These are phyloP conservation scores for Calonectris borealis DNA, from an alignment of 2,113 vertebrate species.

Conservation along the genomic window DNA sequence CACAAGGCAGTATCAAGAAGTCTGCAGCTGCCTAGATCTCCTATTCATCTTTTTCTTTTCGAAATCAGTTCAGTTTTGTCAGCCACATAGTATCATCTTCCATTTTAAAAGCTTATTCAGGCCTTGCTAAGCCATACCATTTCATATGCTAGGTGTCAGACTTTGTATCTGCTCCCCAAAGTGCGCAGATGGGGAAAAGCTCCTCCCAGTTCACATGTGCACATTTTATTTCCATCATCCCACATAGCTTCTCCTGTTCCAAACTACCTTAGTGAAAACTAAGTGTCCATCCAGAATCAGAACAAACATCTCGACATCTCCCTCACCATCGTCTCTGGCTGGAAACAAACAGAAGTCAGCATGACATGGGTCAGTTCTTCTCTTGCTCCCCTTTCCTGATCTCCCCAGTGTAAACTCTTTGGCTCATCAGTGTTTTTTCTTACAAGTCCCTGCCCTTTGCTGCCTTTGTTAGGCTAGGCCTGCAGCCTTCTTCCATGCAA, in stretches of 20 bases:
- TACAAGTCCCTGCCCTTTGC: background rate
- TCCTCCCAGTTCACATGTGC: background rate
- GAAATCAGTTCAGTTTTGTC: background rate
- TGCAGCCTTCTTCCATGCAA: background rate
- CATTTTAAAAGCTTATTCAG: background rate
- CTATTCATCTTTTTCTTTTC: background rate
- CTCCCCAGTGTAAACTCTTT: background rate
- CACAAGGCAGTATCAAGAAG: background rate
- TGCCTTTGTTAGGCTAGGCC: background rate
- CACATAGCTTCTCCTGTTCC: background rate
- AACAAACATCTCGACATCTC: background rate
- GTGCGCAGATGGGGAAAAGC: background rate
- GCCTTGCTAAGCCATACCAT: background rate
- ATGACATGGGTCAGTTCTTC: rapidly evolving
- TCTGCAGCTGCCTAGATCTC: background rate
- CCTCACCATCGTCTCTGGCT: rapidly evolving
- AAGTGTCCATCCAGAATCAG: background rate
- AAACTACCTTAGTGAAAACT: background rate
- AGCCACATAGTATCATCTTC: background rate
- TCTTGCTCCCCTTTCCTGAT: background rate
- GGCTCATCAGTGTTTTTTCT: background rate
- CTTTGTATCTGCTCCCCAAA: background rate
- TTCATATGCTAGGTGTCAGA: background rate
- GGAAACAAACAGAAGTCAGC: background rate
- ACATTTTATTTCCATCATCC: background rate